These are phyloP conservation scores for Tetragnatha versicolor DNA, from an alignment of 1,140 invertebrate genomes.

Conservation along the genomic window DNA sequence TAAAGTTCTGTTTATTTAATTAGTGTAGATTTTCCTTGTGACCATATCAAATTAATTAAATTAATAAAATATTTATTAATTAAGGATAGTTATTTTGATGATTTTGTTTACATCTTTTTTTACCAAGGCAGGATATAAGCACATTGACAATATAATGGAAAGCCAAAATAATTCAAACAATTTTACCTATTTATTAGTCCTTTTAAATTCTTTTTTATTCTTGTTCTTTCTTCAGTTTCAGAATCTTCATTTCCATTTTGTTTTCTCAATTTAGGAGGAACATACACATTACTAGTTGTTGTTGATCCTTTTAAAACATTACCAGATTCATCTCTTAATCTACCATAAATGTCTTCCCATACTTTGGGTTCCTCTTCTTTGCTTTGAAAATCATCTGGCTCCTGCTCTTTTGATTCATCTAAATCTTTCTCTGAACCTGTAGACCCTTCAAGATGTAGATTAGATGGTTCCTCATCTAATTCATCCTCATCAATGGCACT, in stretches of 20 bases:
- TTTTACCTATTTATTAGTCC: conserved; percentile 81
- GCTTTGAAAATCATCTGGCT: conserved; percentile 1
- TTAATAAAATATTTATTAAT: too few relatives aligned
- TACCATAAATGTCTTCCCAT: conserved; percentile 95
- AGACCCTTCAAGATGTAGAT: conserved; percentile 13
- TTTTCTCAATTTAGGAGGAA: conserved; percentile 78
- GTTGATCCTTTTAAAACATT: conserved; percentile 71
- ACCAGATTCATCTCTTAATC: conserved; percentile 80
- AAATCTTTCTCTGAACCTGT: conserved; percentile 28
- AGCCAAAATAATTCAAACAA: too few relatives aligned
- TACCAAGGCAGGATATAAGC: too few relatives aligned
- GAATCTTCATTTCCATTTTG: conserved; percentile 66
- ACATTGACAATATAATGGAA: too few relatives aligned
- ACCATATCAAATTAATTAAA: too few relatives aligned
- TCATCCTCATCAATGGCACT: conserved; percentile 57
- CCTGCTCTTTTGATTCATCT: background rate
- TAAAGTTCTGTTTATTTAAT: too few relatives aligned
- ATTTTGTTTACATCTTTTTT: too few relatives aligned
- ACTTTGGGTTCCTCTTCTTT: conserved; percentile 59
- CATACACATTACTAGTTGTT: conserved; percentile 71
- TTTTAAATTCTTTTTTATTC: conserved; percentile 81
- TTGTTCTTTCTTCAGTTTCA: conserved; percentile 70
- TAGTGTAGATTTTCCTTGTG: too few relatives aligned
- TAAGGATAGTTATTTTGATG: too few relatives aligned
- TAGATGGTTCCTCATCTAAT: conserved; percentile 10